These are phyloP conservation scores for Sinocyclocheilus anophthalmus DNA, from an alignment of 2,113 vertebrate genomes.

Conservation along the genomic window DNA sequence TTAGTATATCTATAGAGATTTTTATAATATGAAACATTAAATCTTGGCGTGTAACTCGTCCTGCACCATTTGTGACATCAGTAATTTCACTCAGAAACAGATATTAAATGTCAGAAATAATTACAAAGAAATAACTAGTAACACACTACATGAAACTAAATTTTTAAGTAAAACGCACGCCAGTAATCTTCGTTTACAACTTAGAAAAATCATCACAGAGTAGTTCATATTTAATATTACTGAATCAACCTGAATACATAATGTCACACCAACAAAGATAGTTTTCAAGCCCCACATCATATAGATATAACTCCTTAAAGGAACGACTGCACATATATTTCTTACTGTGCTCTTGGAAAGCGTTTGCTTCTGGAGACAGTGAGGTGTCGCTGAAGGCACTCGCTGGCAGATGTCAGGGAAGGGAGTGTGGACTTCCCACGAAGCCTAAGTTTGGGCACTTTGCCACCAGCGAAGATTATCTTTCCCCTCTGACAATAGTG, in stretches of 20 bases:
- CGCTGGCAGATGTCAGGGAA: background rate
- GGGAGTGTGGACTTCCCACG: conserved; percentile 21
- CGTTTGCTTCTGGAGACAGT: conserved; percentile 11
- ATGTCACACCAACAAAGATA: too few species aligned
- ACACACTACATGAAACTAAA: too few species aligned
- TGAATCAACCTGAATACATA: too few species aligned
- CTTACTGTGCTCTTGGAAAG: conserved; percentile 4
- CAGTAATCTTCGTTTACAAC: too few species aligned
- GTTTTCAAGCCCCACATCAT: too few species aligned
- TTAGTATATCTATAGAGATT: background rate
- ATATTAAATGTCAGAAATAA: too few species aligned
- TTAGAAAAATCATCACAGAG: too few species aligned
- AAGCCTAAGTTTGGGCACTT: conserved; percentile 26
- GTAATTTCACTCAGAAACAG: background rate
- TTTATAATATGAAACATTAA: background rate
- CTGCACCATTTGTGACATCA: background rate
- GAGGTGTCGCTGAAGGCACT: conserved; percentile 24
- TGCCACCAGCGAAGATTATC: conserved; percentile 16
- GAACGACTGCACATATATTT: background rate
- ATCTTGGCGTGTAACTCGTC: background rate
- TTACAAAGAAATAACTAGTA: too few species aligned
- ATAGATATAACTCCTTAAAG: background rate
- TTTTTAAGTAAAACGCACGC: too few species aligned
- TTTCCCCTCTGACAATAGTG: conserved; percentile 29
- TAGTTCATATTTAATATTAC: too few species aligned